Base-by-base conservation (phyloP, 2,797 vertebrate species). In the Crax fasciolata region DNA sequence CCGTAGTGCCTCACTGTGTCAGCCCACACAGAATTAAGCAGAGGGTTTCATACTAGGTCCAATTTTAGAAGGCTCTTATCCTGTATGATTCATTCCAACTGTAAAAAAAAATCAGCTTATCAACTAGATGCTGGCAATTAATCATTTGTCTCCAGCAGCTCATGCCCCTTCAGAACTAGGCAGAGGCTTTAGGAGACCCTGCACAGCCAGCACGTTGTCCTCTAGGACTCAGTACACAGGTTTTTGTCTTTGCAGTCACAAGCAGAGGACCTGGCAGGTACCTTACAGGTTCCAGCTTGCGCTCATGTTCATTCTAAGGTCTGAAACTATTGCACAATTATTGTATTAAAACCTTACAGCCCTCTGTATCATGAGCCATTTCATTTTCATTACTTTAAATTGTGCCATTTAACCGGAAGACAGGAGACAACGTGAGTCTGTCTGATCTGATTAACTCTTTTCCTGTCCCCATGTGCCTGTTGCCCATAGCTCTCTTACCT, bases 21-120 rank as follows among this genome's bases (percentile, higher is more conserved):
- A 12, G 83, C 72, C 79, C 70, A 86, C 17, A 1, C 39, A 87
- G 70, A 89, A 92, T 49, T 43, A 85, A 88, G 58, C 70, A 65
- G 62, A 71, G 52, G 63, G 52, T 59, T 81, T 43, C 62, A 20
- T 5, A 10, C 27, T 15, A 66, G 44, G 32, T 28, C 55, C 51
- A 10, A 11, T 44, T n/a, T 39, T 27, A 80, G 61, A 58, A 55
- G n/a, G 70, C 62, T 59, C 16, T 9, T 79, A 39, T 58, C 57
- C 84, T 55, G 21, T 18, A 5, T 12, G 78, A 90, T 52, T 82
- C 38, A 49, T 10, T 54, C 39, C 87, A 44, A 46, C 54, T 58
- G 54, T 30, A 19, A 61, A 52, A 7, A 23, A 21, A 27, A 66
- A 35, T 21, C 20, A 84, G 21, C 66, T 78, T 52, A 46, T 24